Base-by-base conservation (phyloP, 2,888 invertebrate genomes). In the Physocephala rufipes region DNA sequence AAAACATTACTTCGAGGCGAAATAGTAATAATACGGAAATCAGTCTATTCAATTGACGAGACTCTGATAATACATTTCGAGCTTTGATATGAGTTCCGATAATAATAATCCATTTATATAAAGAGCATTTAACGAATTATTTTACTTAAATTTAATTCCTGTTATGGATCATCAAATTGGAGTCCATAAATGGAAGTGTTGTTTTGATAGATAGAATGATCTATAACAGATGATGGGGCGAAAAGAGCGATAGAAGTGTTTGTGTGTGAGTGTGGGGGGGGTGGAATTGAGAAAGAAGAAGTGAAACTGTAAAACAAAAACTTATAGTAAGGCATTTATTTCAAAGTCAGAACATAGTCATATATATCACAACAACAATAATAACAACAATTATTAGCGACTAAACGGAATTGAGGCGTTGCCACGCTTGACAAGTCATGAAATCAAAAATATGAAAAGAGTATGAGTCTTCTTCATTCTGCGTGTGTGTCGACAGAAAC, bases 101-200 rank as follows among this genome's bases (percentile, higher is more conserved):
- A n/a, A n/a, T n/a, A n/a, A n/a, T n/a, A n/a, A n/a, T n/a, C n/a
- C n/a, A n/a, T n/a, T n/a, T n/a, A n/a, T n/a, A n/a, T n/a, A n/a
- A n/a, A n/a, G n/a, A n/a, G n/a, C n/a, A n/a, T n/a, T n/a, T n/a
- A n/a, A 36, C 36, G 36, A 36, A 36, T 36, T 36, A 36, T 36
- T 36, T 7, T 7, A 36, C 36, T 36, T 36, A 36, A 7, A 36
- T 36, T 36, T 7, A 36, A 36, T 7, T 36, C 24, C 59, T 73
- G 76, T 79, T 81, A 77, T 80, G 80, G 80, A 79, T 81, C 81
- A 81, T 80, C 80, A 81, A 82, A 77, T 78, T 79, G 24, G n/a
- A 9, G 36, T 9, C 36, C 36, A 36, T 36, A 36, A 7, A 36
- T 9, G 36, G 36, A 7, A 36, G 36, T 82, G 74, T 80, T n/a